A percentile compares a stretch with the other conserved stretches of the same genome.
These are phyloP conservation scores for Portunus trituberculatus DNA, from an alignment of 1,140 invertebrate genomes.

Conservation along the genomic window DNA sequence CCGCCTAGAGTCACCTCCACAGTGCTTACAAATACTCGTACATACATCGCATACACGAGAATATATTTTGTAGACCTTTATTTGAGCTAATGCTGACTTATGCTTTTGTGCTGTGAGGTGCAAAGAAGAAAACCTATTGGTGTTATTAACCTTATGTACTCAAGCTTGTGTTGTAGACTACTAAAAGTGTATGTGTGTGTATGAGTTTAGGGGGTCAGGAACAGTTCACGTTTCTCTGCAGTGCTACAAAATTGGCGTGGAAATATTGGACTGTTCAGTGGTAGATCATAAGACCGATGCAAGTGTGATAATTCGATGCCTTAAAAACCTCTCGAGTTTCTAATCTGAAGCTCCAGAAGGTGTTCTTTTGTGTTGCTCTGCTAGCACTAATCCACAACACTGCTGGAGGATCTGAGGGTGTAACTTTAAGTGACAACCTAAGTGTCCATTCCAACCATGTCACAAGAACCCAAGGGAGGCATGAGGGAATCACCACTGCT, in stretches of 20 bases:
- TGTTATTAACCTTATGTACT: not conserved
- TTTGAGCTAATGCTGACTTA: not conserved
- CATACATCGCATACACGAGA: not conserved
- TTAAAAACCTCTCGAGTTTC: not conserved
- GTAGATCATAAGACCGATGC: not conserved
- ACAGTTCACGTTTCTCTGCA: not conserved
- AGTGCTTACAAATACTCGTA: not conserved
- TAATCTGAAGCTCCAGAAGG: not conserved
- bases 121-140: not conserved
- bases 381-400: not conserved
- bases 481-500: not conserved
- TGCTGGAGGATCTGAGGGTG: not conserved
- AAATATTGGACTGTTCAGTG: not conserved
- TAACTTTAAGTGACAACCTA: not conserved
- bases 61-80: not conserved
- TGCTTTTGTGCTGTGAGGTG: not conserved
- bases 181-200: not conserved
- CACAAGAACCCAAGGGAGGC: not conserved
- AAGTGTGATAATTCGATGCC: not conserved
- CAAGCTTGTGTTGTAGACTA: not conserved
- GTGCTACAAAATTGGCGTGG: not conserved
- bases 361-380: not conserved
- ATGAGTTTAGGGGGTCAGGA: no score
- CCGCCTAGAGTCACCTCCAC: conserved; percentile 79
- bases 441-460: conserved; percentile 39